A percentile compares a stretch with the other conserved stretches of the same genome.
phyloP scores from a whole-genome alignment of 2,888 invertebrate genomes.

The Portevinia maculata region DNA sequence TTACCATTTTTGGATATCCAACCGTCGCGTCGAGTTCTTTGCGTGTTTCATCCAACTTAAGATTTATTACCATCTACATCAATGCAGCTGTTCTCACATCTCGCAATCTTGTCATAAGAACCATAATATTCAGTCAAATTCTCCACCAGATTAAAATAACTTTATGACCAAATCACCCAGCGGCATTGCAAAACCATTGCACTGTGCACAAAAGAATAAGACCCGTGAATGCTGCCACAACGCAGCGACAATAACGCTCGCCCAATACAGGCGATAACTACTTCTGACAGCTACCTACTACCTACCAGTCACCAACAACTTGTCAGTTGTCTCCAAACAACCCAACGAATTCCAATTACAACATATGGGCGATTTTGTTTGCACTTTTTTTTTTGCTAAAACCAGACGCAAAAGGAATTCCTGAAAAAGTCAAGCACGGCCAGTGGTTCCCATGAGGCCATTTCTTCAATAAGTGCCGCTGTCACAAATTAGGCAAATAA shows the following conservation, averaged over 20 bases:
- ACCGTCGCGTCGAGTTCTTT: slow-evolving; percentile 5
- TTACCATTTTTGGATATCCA: slow-evolving; percentile 12
- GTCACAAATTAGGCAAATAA: slow-evolving; percentile 32
- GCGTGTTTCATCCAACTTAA: slow-evolving; percentile 32
- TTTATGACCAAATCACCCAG: slow-evolving; percentile 41
- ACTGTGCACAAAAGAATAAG: slow-evolving; percentile 20
- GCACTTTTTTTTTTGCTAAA: slow-evolving; percentile 21
- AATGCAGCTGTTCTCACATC: slow-evolving; percentile 55
- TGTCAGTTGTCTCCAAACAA: slow-evolving; percentile 59
- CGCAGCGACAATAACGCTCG: slow-evolving; percentile 29
- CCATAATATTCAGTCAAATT: slow-evolving; percentile 50
- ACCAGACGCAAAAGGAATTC: slow-evolving; percentile 62
- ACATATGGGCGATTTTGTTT: slow-evolving; percentile 41
- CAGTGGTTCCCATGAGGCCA: slow-evolving; percentile 12
- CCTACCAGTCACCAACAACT: slow-evolving; percentile 47
- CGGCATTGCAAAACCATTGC: slow-evolving; percentile 23
- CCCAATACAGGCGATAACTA: slow-evolving; percentile 47
- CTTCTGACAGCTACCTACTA: slow-evolving; percentile 52
- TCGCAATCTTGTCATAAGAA: slow-evolving; percentile 30
- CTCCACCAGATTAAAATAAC: slow-evolving; percentile 50
- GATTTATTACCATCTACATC: slow-evolving; percentile 26
- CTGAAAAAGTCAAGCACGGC: slow-evolving; percentile 33
- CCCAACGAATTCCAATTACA: slow-evolving; percentile 58
- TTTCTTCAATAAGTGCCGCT: slow-evolving; percentile 36
- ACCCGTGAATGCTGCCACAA: slow-evolving; percentile 23